Evolutionary conservation across 1,140 invertebrate species (phyloP), one percentile per base, ranked within the genome.

Genomic region (Drosophila equinoxialis): DNA sequence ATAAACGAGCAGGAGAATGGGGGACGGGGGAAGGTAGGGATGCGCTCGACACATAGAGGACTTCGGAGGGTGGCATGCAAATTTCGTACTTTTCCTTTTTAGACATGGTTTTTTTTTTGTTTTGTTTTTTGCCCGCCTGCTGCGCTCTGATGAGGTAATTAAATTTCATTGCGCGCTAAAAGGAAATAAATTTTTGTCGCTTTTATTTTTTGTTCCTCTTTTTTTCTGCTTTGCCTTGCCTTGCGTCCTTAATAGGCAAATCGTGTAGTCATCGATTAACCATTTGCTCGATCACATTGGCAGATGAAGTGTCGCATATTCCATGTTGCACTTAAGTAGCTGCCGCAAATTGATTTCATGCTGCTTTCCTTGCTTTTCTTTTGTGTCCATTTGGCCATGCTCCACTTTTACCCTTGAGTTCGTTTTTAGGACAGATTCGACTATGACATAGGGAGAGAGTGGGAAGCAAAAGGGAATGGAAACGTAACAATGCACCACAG

Each of bases 261-360:
- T 89, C 84, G 70, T 87, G 84, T 87, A 71, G 71, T 33, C 39
- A 64, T 68, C 71, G 75, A 71, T 82, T 77, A 70, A 77, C 71
- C 73, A 70, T 76, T 76, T 77, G 66, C 74, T 76, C 73, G 73
- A 23, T 17, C 61, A 33, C 14, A 71, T 63, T 79, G 71, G 65
- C 60, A 33, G 71, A 68, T 86, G 69, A 71, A 76, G 79, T 72
- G 67, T 39, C 48, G 39, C 57, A 62, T 64, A 55, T 77, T 77
- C 66, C 74, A 69, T 79, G 74, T 84, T 89, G 80, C 85, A 84
- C 85, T 89, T 89, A 89, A 89, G 84, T 89, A 89, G 84, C 84
- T 89, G 85, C 85, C 81, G 73, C 84, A 89, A 89, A 89, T 89
- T 89, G 84, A 89, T 89, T 89, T 89, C 84, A 81, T 68, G 84